Percentiles rank a stretch among this genome's conserved stretches.
Evolutionary conservation across 2,797 vertebrate species (phyloP).

Genomic region (Notolabrus celidotus): DNA sequence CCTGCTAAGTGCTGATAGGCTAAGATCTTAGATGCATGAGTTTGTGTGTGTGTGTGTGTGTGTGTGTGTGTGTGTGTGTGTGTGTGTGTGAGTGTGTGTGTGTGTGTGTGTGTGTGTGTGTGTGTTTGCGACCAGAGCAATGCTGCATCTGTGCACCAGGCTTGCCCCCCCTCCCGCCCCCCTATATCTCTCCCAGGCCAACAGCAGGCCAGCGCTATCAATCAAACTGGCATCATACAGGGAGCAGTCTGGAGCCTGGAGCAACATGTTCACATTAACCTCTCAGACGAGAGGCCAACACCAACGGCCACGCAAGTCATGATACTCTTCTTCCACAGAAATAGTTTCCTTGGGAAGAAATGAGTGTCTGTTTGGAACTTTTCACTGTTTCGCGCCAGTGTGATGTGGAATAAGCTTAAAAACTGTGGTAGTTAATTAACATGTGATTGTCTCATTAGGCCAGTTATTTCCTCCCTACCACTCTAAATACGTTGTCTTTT

Average conservation of each 20-base stretch:
- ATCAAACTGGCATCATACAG: constrained; percentile 70
- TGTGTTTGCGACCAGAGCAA: constrained; percentile 35
- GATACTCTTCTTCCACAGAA: constrained; percentile 8
- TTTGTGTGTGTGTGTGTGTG: neutral
- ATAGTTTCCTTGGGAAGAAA: constrained; percentile 5
- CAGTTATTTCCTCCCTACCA: neutral
- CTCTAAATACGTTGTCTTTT: too few species aligned
- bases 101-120: neutral
- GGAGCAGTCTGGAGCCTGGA: constrained; percentile 59
- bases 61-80: too few species aligned
- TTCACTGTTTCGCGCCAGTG: neutral
- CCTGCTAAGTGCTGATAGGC: constrained; percentile 45
- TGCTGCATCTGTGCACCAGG: constrained; percentile 74
- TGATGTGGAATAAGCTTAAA: neutral
- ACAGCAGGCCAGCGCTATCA: constrained; percentile 55
- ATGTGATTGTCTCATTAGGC: neutral
- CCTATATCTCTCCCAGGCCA: constrained; percentile 42
- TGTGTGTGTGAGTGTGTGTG: neutral
- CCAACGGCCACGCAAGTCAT: neutral
- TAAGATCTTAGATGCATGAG: constrained; percentile 30
- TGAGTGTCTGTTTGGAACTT: neutral
- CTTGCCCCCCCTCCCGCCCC: constrained; percentile 18
- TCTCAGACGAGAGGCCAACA: constrained; percentile 34
- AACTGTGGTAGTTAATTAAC: neutral
- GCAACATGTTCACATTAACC: constrained; percentile 60